Base-by-base conservation (phyloP, 2,113 vertebrate genomes). In the Tragulus kanchil region DNA sequence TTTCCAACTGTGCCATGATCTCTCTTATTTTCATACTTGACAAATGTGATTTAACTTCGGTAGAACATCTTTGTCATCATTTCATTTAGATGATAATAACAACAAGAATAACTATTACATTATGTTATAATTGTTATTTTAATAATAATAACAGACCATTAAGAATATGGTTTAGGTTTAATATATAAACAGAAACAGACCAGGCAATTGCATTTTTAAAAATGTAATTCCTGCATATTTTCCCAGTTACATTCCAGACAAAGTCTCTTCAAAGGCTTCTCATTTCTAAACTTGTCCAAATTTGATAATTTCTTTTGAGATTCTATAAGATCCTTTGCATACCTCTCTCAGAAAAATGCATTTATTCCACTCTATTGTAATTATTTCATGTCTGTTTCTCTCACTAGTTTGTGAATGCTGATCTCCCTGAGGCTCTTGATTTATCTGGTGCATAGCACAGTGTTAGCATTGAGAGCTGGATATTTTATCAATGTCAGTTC, bases 341-440 rank as follows among this genome's bases (percentile, higher is more conserved):
- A 61, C 14, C 2, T 85, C 8, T 96, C 84, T 94, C 50, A 87
- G 16, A 73, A 92, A 92, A 94, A 93, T 15, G 31, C 1, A 77
- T 26, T 84, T 89, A 65, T 62, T 86, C 12, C 13, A 69, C 4
- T 31, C 87, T n/a, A 17, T 73, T 69, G 10, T 50, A 23, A 23
- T 73, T 21, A 54, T 61, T 11, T 42, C 26, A 65, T 59, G 1
- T 73, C 21, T 83, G 8, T 50, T 65, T 81, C 23, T 85, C 59
- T 50, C 64, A 23, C n/a, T 62, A 26, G 21, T 5, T 28, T 89
- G 1, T 28, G 59, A 87, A 73, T 19, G 26, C 10, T 83, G 56
- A 92, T 78, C 31, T 89, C 54, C 92, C 69, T 79, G 54, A 36
- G 23, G 56, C 65, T 69, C 50, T 81, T 81, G 12, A 42, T 79